A percentile compares a stretch with the other conserved stretches of the same genome.
Evolutionary conservation across 1,140 invertebrate species (phyloP).

Genomic region (Zophobas atratus): DNA sequence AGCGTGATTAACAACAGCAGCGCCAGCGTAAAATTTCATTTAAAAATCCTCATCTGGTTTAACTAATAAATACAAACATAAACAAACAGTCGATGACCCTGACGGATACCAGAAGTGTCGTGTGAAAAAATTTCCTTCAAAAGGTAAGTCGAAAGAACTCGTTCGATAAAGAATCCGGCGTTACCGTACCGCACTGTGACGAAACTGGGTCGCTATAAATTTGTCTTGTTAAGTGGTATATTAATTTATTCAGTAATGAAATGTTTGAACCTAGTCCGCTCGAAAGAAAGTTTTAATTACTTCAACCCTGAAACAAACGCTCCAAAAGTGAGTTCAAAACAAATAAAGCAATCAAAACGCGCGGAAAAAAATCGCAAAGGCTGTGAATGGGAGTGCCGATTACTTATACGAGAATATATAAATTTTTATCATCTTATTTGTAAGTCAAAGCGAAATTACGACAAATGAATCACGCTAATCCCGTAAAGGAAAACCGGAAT

Average conservation of each 20-base stretch:
- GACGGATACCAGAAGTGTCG: background rate
- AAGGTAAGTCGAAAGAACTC: background rate
- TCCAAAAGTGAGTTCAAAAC: too few species aligned
- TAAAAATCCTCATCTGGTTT: background rate
- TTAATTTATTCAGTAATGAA: conserved; percentile 4
- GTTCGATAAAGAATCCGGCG: background rate
- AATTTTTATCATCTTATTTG: conserved; percentile 14
- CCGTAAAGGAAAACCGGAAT: background rate
- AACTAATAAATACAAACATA: conserved; percentile 3
- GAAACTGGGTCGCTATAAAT: background rate
- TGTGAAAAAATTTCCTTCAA: background rate
- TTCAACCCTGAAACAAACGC: background rate
- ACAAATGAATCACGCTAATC: conserved; percentile 14
- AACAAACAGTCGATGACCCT: conserved; percentile 3
- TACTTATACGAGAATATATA: background rate
- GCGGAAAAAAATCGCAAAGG: background rate
- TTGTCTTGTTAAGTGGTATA: background rate
- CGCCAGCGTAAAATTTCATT: background rate
- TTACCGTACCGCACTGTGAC: background rate
- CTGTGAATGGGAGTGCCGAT: background rate
- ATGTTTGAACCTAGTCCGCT: background rate
- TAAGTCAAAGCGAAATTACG: conserved; percentile 15
- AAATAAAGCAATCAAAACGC: too few species aligned
- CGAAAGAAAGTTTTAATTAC: too few species aligned
- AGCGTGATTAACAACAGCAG: conserved; percentile 4